Conservation (phyloP, 2,888 invertebrate genomes). For the Noctua comes region DNA sequence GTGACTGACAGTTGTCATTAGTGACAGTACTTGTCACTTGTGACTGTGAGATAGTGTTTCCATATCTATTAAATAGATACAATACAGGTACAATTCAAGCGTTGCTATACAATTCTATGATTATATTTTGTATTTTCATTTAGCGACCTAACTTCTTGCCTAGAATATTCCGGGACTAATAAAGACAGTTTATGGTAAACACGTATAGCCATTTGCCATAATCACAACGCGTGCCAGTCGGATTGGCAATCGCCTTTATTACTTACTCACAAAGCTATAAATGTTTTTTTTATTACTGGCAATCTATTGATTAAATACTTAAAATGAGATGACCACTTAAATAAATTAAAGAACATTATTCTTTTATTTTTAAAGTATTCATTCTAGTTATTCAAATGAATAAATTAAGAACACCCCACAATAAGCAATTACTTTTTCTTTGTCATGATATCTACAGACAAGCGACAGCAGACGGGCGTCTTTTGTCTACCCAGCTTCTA, state of each 20-base stretch:
- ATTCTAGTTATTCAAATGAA: conserved; percentile 6
- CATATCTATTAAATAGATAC: too few species aligned
- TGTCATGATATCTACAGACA: neutral
- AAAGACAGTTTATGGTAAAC: conserved; percentile 25
- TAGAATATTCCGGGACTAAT: conserved; percentile 6
- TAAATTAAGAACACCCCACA: conserved; percentile 9
- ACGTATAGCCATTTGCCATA: conserved; percentile 22
- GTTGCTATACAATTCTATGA: neutral
- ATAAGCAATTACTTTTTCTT: conserved; percentile 2
- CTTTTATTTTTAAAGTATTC: neutral
- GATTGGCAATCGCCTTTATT: conserved; percentile 29
- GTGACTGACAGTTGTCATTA: too few species aligned
- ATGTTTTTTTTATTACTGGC: conserved; percentile 7
- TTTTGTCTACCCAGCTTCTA: conserved; percentile 22
- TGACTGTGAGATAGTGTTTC: too few species aligned
- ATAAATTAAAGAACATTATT: neutral
- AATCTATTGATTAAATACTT: conserved; percentile 7
- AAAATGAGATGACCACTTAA: neutral
- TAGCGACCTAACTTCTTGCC: neutral
- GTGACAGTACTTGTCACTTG: too few species aligned
- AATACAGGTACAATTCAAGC: neutral
- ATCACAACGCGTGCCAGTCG: conserved; percentile 10
- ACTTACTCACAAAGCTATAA: conserved; percentile 26
- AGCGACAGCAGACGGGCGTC: neutral
- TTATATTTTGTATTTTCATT: neutral